Base-by-base conservation (phyloP, 2,113 vertebrate genomes). In the Albula goreensis region DNA sequence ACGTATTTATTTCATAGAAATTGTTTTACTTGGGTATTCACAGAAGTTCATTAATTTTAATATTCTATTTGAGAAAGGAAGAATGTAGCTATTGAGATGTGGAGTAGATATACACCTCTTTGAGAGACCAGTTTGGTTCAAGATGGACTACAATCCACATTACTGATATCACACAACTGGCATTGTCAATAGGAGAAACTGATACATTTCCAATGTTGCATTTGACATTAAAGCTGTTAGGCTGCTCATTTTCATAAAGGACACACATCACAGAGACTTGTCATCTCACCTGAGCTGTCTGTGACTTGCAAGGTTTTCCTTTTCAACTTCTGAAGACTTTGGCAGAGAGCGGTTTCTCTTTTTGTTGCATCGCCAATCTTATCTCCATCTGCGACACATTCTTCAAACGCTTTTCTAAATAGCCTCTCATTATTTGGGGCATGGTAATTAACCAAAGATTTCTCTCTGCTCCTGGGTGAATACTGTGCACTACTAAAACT, bases 321-420 rank as follows among this genome's bases (percentile, higher is more conserved):
- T 81, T 91, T 84, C 83, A 91, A 92, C 90, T 88, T 87, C 90
- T 89, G 86, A 89, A 93, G 89, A 90, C 90, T 79, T 57, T 60
- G 48, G 56, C 77, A 91, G 56, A 91, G 91, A 91, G 90, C 89
- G 87, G 86, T 88, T 91, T 90, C 90, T 88, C 88, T 90, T 88
- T 91, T 82, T 83, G 89, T 93, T 90, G 91, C 87, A 91, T 92
- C 91, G 93, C 85, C 91, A 93, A 94, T 94, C 93, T 94, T 94
- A 95, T 95, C 93, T 95, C 85, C 90, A 94, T 95, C 94, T 89
- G 88, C 50, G 86, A 84, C 86, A 84, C 87, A 56, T 88, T 93
- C 92, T 94, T 94, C 94, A 94, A 94, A 95, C 93, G 91, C 91
- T 91, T 93, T 84, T 85, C 90, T 90, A 86, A 90, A 93, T 90